Conservation (phyloP, 2,113 vertebrate genomes). For the Psophia crepitans region DNA sequence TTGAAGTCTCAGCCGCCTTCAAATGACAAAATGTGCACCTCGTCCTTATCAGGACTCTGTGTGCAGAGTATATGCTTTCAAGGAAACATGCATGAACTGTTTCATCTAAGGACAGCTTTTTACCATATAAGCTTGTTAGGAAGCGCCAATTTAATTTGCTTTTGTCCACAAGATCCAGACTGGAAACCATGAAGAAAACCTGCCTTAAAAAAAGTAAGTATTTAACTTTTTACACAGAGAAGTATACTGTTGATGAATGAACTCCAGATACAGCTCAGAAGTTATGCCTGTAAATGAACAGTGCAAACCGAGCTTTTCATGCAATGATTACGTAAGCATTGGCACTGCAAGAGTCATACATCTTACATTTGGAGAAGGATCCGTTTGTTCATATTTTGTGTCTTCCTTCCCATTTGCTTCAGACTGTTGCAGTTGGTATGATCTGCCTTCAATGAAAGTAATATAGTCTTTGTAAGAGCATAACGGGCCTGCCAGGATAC, state of each 20-base stretch:
- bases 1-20: neutral
- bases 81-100: neutral
- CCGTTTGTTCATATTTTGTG: conserved; percentile 77
- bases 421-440: conserved; percentile 77
- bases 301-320: conserved; percentile 19
- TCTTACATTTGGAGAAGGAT: conserved; percentile 93
- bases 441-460: conserved; percentile 92
- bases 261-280: conserved; percentile 7
- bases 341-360: neutral
- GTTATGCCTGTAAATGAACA: neutral
- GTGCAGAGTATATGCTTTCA: neutral
- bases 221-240: neutral
- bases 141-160: neutral
- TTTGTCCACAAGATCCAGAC: neutral
- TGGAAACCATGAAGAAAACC: conserved; percentile 6
- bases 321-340: neutral
- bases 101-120: neutral
- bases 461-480: conserved; percentile 98
- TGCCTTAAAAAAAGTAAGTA: neutral
- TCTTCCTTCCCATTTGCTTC: conserved; percentile 87
- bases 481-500: conserved; percentile 93
- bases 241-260: neutral
- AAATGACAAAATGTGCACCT: neutral
- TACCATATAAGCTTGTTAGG: conserved; percentile 13
- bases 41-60: neutral